Conservation (phyloP, 2,797 vertebrate genomes). For the Amazona ochrocephala region DNA sequence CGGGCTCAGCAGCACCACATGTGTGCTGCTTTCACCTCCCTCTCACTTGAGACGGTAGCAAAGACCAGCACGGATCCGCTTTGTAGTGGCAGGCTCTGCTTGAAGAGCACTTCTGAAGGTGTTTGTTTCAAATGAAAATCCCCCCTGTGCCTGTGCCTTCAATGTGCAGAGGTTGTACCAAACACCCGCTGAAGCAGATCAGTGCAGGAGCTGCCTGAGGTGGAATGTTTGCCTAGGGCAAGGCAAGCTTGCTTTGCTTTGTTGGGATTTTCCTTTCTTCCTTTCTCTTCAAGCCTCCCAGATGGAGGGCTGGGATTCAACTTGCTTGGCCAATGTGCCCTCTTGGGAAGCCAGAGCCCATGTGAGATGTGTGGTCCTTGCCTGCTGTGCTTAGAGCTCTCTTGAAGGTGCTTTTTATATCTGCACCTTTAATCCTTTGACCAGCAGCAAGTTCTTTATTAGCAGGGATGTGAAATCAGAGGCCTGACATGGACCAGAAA, state of each 20-base stretch:
- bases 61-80: not conserved
- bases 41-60: not conserved
- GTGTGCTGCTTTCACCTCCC: not conserved
- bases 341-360: not conserved
- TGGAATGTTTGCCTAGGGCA: conserved; percentile 36
- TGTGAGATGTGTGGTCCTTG: not conserved
- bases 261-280: not conserved
- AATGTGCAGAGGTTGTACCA: not conserved
- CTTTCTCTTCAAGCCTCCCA: not conserved
- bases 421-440: not conserved
- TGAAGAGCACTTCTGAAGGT: conserved; percentile 24
- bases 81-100: not conserved
- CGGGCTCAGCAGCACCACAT: not conserved
- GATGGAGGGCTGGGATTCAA: not conserved
- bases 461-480: not conserved
- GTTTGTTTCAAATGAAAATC: conserved; percentile 10
- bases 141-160: not conserved
- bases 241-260: not conserved
- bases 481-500: not conserved
- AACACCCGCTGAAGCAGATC: not conserved
- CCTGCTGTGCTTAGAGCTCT: not conserved
- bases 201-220: not conserved
- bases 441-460: not conserved
- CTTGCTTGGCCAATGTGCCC: not conserved
- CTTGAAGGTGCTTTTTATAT: not conserved